Conservation (phyloP, 2,888 invertebrate genomes). For the Pyrocoelia pectoralis region DNA sequence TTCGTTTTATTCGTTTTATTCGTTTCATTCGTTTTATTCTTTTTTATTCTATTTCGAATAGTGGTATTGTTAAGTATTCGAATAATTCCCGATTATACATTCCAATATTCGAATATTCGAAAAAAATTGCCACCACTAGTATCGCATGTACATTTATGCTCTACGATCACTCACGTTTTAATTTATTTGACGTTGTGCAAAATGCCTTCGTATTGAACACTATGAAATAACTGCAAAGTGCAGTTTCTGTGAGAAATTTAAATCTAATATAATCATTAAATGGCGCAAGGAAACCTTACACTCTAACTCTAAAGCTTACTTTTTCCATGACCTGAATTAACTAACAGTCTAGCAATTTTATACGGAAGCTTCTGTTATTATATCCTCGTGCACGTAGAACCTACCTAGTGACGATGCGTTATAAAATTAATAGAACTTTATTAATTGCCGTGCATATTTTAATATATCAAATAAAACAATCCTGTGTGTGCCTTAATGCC, state of each 20-base stretch:
- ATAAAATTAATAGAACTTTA: slow-evolving; percentile 5
- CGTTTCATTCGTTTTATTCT: too few species aligned
- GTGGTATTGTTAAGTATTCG: too few species aligned
- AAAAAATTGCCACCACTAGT: too few species aligned
- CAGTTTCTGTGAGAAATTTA: neutral
- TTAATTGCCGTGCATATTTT: slow-evolving; percentile 1
- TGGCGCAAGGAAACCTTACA: slow-evolving; percentile 5
- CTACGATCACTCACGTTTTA: too few species aligned
- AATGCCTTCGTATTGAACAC: too few species aligned
- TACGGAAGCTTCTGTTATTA: neutral
- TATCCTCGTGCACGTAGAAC: too few species aligned
- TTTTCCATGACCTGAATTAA: slow-evolving; percentile 13
- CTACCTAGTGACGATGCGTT: neutral
- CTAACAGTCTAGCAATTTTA: neutral
- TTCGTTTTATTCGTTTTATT: too few species aligned
- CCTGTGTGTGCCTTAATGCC: neutral
- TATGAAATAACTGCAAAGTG: neutral
- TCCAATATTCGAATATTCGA: too few species aligned
- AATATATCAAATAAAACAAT: neutral
- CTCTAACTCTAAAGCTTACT: neutral
- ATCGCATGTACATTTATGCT: too few species aligned
- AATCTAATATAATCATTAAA: neutral
- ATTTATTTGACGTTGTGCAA: too few species aligned
- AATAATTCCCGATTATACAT: too few species aligned
- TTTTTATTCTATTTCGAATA: too few species aligned